Evolutionary conservation across 1,140 invertebrate species (phyloP).

Genomic region (Oncopeltus fasciatus): DNA sequence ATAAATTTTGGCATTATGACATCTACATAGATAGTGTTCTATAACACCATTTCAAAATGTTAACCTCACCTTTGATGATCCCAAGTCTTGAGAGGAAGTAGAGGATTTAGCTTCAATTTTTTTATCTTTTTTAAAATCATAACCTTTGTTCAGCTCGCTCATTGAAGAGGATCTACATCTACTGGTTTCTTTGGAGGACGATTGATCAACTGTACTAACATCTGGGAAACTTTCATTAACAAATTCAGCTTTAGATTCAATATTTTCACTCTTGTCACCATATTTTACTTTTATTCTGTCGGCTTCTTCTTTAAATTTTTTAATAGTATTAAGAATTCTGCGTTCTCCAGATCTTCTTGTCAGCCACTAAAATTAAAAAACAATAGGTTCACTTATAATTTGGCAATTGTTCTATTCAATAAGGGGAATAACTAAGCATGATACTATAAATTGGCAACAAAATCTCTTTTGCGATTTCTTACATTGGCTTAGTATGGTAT

Average conservation of each 20-base stretch:
- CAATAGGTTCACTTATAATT: not conserved
- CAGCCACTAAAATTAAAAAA: not conserved
- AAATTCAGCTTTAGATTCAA: not conserved
- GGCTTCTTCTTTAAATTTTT: conserved; percentile 6
- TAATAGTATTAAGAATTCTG: not conserved
- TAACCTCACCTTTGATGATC: too few species aligned
- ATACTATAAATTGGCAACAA: not conserved
- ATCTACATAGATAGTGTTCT: too few species aligned
- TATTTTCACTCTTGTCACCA: not conserved
- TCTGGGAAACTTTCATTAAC: not conserved
- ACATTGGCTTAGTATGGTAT: not conserved
- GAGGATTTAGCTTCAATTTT: too few species aligned
- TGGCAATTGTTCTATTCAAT: not conserved
- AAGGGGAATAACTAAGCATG: not conserved
- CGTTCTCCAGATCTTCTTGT: not conserved
- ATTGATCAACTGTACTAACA: too few species aligned
- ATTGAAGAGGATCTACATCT: too few species aligned
- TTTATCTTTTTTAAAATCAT: too few species aligned
- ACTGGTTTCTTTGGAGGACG: too few species aligned
- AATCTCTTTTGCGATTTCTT: not conserved
- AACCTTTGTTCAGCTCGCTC: too few species aligned
- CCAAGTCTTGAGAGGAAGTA: too few species aligned
- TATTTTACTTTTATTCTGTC: not conserved
- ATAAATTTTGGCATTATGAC: too few species aligned
- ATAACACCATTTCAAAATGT: too few species aligned